These are phyloP conservation scores for Drosophila algonquin DNA, from an alignment of 2,888 invertebrate species.

Conservation along the genomic window DNA sequence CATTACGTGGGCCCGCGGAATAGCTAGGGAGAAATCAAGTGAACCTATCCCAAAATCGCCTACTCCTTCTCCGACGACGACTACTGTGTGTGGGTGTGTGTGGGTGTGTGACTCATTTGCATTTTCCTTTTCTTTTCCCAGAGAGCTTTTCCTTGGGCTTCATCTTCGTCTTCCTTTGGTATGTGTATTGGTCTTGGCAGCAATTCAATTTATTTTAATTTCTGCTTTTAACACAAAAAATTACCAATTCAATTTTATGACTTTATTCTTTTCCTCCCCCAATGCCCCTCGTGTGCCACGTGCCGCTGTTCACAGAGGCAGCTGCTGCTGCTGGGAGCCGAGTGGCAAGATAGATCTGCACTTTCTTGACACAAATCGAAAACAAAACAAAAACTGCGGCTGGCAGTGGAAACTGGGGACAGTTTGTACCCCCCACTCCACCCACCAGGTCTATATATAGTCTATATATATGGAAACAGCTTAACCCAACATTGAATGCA, in stretches of 20 bases:
- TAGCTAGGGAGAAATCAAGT: constrained; percentile 30
- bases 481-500: constrained; percentile 20
- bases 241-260: constrained; percentile 82
- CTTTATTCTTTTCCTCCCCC: constrained; percentile 57
- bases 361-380: constrained; percentile 51
- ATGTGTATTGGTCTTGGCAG: constrained; percentile 63
- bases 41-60: constrained; percentile 41
- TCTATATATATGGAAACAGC: constrained; percentile 54
- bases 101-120: constrained; percentile 70
- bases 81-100: constrained; percentile 39
- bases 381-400: constrained; percentile 6
- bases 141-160: constrained; percentile 37
- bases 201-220: constrained; percentile 80
- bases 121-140: constrained; percentile 66
- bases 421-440: constrained; percentile 15
- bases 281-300: constrained; percentile 41
- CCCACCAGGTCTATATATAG: constrained; percentile 37
- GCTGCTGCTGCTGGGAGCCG: constrained; percentile 19
- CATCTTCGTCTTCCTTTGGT: constrained; percentile 16
- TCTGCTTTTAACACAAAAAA: constrained; percentile 80
- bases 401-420: constrained; percentile 13
- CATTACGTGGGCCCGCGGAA: constrained; percentile 56
- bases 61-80: constrained; percentile 9
- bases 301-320: constrained; percentile 59
- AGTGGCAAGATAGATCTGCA: constrained; percentile 47